A percentile compares a stretch with the other conserved stretches of the same genome.
Evolutionary conservation across 2,888 invertebrate genomes (phyloP).

Genomic region (Drosophila anomalipes): DNA sequence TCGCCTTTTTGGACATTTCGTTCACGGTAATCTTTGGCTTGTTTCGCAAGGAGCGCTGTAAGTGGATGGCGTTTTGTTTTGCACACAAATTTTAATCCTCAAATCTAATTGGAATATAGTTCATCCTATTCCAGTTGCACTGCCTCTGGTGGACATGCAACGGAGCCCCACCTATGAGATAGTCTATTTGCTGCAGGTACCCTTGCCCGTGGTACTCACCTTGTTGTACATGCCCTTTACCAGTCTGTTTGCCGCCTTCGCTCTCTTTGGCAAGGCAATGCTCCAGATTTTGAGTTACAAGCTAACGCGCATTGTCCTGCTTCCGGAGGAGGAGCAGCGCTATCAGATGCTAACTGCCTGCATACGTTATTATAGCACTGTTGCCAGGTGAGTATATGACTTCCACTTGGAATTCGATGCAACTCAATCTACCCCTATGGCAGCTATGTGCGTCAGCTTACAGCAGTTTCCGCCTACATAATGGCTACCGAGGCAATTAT

Average conservation of each 20-base stretch:
- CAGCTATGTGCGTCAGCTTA: slow-evolving; percentile 78
- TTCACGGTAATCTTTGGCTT: slow-evolving; percentile 73
- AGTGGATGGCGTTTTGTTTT: slow-evolving; percentile 14
- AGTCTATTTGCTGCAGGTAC: slow-evolving; percentile 74
- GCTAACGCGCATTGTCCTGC: slow-evolving; percentile 51
- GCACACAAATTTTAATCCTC: background rate
- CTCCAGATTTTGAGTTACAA: slow-evolving; percentile 73
- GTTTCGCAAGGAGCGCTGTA: slow-evolving; percentile 68
- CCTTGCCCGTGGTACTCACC: slow-evolving; percentile 67
- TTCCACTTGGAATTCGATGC: background rate
- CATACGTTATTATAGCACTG: slow-evolving; percentile 61
- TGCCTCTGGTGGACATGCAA: slow-evolving; percentile 79
- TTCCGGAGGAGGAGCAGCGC: slow-evolving; percentile 50
- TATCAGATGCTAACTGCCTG: slow-evolving; percentile 63
- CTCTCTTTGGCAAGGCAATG: slow-evolving; percentile 79
- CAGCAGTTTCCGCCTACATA: slow-evolving; percentile 70
- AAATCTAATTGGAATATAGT: slow-evolving; percentile 45
- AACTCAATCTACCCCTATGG: slow-evolving; percentile 11
- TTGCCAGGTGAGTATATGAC: slow-evolving; percentile 55
- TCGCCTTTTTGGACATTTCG: slow-evolving; percentile 71
- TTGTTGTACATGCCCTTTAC: slow-evolving; percentile 83
- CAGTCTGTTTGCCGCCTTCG: slow-evolving; percentile 80
- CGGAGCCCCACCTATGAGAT: slow-evolving; percentile 79
- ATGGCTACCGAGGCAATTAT: slow-evolving; percentile 78
- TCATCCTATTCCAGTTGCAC: slow-evolving; percentile 80